Percentiles rank a stretch among this genome's conserved stretches.
Evolutionary conservation across 2,113 vertebrate species (phyloP).

Genomic region (Gymnocephalus cernua): DNA sequence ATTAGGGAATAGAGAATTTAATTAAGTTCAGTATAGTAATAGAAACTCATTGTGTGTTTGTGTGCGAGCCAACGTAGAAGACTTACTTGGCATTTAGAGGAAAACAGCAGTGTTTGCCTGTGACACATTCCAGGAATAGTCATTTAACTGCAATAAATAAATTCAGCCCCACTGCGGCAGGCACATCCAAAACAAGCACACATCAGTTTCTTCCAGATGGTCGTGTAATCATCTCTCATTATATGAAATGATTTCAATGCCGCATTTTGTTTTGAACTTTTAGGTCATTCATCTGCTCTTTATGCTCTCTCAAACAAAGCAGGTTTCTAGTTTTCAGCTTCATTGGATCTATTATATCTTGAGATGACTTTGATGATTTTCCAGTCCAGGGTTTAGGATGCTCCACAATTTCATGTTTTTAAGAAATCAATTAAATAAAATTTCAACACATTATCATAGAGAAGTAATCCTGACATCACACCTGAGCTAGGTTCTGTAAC

Average conservation of each 20-base stretch:
- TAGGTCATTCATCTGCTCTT: not conserved
- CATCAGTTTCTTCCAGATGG: slow-evolving; percentile 35
- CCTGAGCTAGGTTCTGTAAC: not conserved
- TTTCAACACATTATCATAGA: not conserved
- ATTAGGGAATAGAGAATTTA: not conserved
- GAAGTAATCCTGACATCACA: not conserved
- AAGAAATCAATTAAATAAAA: not conserved
- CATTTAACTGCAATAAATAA: slow-evolving; percentile 10
- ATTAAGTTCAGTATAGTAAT: not conserved
- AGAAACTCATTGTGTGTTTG: not conserved
- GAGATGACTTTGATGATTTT: not conserved
- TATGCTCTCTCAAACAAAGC: not conserved
- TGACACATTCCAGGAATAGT: slow-evolving; percentile 7
- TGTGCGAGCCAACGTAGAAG: not conserved
- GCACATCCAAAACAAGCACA: slow-evolving; percentile 13
- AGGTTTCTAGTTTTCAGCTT: not conserved
- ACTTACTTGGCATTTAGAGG: not conserved
- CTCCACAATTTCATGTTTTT: not conserved
- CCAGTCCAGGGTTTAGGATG: not conserved
- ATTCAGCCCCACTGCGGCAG: not conserved
- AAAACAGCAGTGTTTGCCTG: not conserved
- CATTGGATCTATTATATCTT: not conserved
- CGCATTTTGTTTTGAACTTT: not conserved
- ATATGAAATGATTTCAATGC: slow-evolving; percentile 27
- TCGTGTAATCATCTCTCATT: slow-evolving; percentile 27